Base-by-base conservation (phyloP, 2,797 vertebrate genomes). In the Euthynnus affinis region DNA sequence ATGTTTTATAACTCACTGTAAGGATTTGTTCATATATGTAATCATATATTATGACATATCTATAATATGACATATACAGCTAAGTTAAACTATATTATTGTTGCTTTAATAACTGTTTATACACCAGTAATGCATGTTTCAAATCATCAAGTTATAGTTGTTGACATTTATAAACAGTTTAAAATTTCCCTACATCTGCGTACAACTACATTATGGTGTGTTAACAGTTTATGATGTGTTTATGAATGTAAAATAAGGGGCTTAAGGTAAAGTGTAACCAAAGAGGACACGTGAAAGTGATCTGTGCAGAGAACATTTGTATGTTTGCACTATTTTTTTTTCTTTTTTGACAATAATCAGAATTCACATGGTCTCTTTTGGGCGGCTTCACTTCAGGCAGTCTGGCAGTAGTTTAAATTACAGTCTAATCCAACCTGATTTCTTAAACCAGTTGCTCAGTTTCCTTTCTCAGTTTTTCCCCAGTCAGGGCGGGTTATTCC, bases 401-500 rank as follows among this genome's bases (percentile, higher is more conserved):
- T 65, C 46, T 27, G 9, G 37, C 49, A 29, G 25, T 7, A 17
- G 52, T 72, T 64, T 76, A 40, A 59, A 49, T 67, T 56, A 61
- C 72, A 74, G 20, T 74, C 25, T 25, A 22, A 64, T 68, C 73
- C 69, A 20, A 37, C 72, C 70, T 51, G 61, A 70, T 67, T 70
- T 74, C 32, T 52, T 49, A 68, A 72, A 76, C 40, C 6, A 7
- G 17, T 75, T 84, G 85, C 78, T 76, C 4, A 7, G 8, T 76
- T 87, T 89, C 80, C 82, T 68, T 13, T 53, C 27, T 62, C 61
- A 61, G 44, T 55, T 64, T 73, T 74, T 87, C 67, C 67, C 82
- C 74, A 67, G 69, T 56, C 34, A 60, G 71, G 80, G 77, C 1
- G 80, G 12, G 15, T 58, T 82, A 65, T 80, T 81, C 77, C 52